phyloP scores from a whole-genome alignment of 35 echinoderm and acorn worm genomes.

The Anneissia japonica region DNA sequence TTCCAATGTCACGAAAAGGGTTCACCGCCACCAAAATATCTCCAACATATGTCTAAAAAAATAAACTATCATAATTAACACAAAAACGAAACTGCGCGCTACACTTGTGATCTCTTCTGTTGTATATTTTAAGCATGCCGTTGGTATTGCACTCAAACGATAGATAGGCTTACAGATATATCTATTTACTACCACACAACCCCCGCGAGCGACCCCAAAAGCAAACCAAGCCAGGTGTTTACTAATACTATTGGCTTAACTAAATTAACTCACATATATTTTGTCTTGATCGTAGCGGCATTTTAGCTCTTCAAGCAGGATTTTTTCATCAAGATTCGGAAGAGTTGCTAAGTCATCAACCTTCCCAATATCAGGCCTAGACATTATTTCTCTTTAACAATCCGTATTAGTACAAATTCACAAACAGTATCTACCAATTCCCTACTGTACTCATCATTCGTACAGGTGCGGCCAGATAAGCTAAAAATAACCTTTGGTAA shows the following conservation, averaged over 20 bases:
- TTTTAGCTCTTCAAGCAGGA: constrained; percentile 66
- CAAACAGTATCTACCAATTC: not conserved
- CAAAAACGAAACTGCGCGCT: not conserved
- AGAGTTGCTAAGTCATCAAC: constrained; percentile 74
- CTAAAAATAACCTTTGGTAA: not conserved
- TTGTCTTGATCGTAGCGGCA: constrained; percentile 60
- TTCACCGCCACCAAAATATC: constrained; percentile 95
- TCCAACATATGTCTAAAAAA: constrained; percentile 88
- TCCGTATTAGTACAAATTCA: not conserved
- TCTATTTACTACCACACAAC: too few species aligned
- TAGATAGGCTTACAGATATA: not conserved
- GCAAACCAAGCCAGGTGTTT: not conserved
- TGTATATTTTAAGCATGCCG: not conserved
- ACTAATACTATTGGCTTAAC: not conserved
- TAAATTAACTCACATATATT: constrained; percentile 75
- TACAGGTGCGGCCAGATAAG: not conserved
- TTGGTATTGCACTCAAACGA: not conserved
- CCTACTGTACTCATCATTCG: not conserved
- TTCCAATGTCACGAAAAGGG: constrained; percentile 81
- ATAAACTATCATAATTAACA: not conserved
- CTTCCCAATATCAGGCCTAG: constrained; percentile 23
- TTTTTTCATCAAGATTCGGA: constrained; percentile 65
- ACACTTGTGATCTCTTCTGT: not conserved
- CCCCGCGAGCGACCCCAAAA: not conserved
- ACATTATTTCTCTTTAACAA: constrained; percentile 4